Percentiles rank a stretch among this genome's conserved stretches.
These are phyloP conservation scores for Hippopotamyrus pictus DNA, from an alignment of 2,797 vertebrate genomes.

Conservation along the genomic window DNA sequence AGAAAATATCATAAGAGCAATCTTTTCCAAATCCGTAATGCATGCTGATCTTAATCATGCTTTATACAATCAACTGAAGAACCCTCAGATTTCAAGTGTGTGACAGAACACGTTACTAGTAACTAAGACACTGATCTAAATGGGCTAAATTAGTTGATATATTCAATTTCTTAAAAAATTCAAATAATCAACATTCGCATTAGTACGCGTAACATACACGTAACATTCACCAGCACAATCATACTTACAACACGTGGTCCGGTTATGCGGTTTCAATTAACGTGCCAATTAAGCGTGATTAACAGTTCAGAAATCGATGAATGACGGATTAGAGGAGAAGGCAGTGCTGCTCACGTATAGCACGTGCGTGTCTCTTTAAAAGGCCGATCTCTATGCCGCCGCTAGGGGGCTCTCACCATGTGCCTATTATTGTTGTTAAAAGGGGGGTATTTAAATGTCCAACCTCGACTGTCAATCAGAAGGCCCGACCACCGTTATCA, in stretches of 20 bases:
- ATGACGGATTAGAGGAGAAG: background rate
- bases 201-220: background rate
- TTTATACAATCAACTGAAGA: background rate
- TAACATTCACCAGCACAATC: background rate
- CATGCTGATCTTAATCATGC: background rate
- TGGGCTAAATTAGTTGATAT: background rate
- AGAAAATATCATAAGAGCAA: background rate
- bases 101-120: background rate
- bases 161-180: background rate
- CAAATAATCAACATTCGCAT: background rate
- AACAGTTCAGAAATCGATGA: background rate
- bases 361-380: constrained; percentile 36
- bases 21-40: background rate
- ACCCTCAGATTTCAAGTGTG: background rate
- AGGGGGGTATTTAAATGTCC: constrained; percentile 84
- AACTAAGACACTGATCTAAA: background rate
- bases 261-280: background rate
- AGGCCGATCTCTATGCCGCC: constrained; percentile 14
- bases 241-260: background rate
- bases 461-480: constrained; percentile 78
- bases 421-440: constrained; percentile 51
- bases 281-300: background rate
- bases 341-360: background rate
- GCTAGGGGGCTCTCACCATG: constrained; percentile 57
- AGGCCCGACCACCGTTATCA: constrained; percentile 54